Percentiles rank a stretch among this genome's conserved stretches.
Conservation (phyloP, 2,113 vertebrate species). For the Promerops cafer region DNA sequence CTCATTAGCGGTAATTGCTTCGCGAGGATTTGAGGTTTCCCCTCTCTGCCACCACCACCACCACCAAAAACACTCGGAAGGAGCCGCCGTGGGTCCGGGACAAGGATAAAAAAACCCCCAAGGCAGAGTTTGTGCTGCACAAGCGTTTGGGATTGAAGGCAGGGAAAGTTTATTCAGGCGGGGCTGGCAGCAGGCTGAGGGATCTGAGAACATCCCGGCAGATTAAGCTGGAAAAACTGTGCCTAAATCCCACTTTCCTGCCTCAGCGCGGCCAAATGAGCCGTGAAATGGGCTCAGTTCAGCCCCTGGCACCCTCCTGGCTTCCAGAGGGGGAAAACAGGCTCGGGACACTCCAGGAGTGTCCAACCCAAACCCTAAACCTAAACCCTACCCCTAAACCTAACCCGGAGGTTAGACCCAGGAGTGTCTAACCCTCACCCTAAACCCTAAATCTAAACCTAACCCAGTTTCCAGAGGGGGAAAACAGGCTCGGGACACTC, state of each 20-base stretch:
- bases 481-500: too few relatives aligned
- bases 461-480: too few relatives aligned
- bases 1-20: constrained; percentile 57
- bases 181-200: not conserved
- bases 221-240: not conserved
- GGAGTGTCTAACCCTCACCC: too few relatives aligned
- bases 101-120: not conserved
- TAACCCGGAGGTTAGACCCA: too few relatives aligned
- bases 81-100: not conserved
- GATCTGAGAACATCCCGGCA: not conserved
- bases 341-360: not conserved
- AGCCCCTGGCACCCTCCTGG: not conserved
- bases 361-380: too few relatives aligned
- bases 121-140: not conserved
- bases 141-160: not conserved
- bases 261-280: not conserved
- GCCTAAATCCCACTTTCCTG: not conserved
- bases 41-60: not conserved
- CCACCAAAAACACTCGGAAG: not conserved
- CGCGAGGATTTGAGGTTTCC: constrained; percentile 63
- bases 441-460: too few relatives aligned
- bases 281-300: not conserved
- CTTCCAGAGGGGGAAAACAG: not conserved
- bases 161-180: not conserved
- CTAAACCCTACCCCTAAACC: too few relatives aligned